These are phyloP conservation scores for Hesperophylax magnus DNA, from an alignment of 1,140 invertebrate species.

Conservation along the genomic window DNA sequence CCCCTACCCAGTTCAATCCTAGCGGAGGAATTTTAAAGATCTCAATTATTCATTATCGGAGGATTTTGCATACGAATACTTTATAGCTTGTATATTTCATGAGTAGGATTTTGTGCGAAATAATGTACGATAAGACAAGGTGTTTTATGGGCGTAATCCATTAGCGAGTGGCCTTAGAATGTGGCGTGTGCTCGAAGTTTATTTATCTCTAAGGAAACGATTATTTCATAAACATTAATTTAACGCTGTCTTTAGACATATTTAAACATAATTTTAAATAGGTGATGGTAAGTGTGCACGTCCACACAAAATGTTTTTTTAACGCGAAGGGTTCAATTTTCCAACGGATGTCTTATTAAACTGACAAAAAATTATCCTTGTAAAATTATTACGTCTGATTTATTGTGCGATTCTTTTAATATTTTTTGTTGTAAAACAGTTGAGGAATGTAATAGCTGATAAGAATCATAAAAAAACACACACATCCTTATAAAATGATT, in stretches of 20 bases:
- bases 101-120: conserved; percentile 20
- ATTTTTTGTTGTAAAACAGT: neutral
- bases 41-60: neutral
- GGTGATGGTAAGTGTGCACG: neutral
- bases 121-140: conserved; percentile 19
- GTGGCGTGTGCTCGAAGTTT: neutral
- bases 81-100: neutral
- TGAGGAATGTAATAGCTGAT: conserved; percentile 26
- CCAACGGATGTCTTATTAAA: neutral
- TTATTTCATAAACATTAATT: conserved; percentile 14
- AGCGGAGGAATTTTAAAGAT: neutral
- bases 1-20: neutral
- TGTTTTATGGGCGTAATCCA: conserved; percentile 35
- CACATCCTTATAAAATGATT: conserved; percentile 25
- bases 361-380: neutral
- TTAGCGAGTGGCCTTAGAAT: conserved; percentile 23
- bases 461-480: conserved; percentile 6
- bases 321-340: neutral
- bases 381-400: neutral
- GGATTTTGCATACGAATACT: conserved; percentile 15
- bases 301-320: neutral
- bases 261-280: neutral
- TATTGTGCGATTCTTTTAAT: no score
- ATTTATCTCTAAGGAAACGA: conserved; percentile 7
- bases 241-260: neutral